Evolutionary conservation across 2,113 vertebrate genomes (phyloP).

Genomic region (Morone saxatilis): DNA sequence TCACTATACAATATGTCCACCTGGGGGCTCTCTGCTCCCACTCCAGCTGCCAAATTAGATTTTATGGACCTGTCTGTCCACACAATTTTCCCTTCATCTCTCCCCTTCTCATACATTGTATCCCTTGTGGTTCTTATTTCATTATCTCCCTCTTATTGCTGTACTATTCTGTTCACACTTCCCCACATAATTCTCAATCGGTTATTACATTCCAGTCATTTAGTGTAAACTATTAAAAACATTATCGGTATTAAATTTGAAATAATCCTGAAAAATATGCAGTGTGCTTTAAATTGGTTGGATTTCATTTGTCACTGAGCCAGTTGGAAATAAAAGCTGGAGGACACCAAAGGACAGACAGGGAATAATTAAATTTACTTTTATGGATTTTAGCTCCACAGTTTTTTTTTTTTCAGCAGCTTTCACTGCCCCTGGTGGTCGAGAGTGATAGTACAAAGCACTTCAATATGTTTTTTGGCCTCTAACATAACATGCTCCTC

Average conservation of each 20-base stretch:
- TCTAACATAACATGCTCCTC: not conserved
- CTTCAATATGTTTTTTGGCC: not conserved
- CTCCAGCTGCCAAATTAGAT: conserved; percentile 30
- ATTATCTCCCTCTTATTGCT: conserved; percentile 26
- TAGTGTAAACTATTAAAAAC: conserved; percentile 28
- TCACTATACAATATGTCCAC: conserved; percentile 47
- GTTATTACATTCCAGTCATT: not conserved
- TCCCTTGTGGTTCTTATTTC: conserved; percentile 26
- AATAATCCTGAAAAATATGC: not conserved
- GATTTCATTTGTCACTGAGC: not conserved
- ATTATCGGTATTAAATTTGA: not conserved
- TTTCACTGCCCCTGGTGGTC: conserved; percentile 40
- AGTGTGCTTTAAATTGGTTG: not conserved
- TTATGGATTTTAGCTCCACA: not conserved
- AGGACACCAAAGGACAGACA: conserved; percentile 3
- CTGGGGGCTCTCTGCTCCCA: conserved; percentile 64
- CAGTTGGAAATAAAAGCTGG: conserved; percentile 9
- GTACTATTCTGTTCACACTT: not conserved
- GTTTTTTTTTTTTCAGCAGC: not conserved
- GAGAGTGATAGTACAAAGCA: not conserved
- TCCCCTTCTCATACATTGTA: conserved; percentile 1
- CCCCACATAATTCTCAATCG: not conserved
- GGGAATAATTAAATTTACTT: conserved; percentile 17
- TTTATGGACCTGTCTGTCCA: conserved; percentile 16
- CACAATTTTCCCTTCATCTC: not conserved